Conservation (phyloP, 1,140 invertebrate species). For the Pseudoatta argentina region DNA sequence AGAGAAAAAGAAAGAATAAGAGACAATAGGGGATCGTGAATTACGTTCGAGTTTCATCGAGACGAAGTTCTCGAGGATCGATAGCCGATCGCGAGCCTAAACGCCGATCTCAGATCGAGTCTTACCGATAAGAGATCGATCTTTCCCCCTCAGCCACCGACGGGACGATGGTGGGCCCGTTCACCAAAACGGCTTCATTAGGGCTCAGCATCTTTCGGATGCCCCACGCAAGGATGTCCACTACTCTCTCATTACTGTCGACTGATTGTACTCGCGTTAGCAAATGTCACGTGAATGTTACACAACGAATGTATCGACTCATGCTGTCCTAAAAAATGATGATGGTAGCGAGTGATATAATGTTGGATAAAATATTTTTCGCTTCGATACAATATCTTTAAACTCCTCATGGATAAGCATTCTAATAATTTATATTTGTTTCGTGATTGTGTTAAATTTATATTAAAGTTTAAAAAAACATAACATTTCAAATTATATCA, state of each 20-base stretch:
- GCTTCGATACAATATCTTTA: slow-evolving; percentile 2
- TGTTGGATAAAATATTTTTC: neutral
- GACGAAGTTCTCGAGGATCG: slow-evolving; percentile 61
- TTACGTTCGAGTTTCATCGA: slow-evolving; percentile 67
- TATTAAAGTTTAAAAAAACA: neutral
- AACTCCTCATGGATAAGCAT: neutral
- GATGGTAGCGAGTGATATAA: neutral
- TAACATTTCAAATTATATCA: neutral
- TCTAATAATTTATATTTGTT: slow-evolving; percentile 23
- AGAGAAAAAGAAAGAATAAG: neutral
- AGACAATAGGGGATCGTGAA: slow-evolving; percentile 72
- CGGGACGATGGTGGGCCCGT: slow-evolving; percentile 72
- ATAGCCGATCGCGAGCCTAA: slow-evolving; percentile 67
- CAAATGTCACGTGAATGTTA: neutral
- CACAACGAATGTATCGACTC: slow-evolving; percentile 25
- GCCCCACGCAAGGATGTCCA: slow-evolving; percentile 67
- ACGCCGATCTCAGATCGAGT: slow-evolving; percentile 76
- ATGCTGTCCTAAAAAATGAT: neutral
- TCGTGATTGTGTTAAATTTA: neutral
- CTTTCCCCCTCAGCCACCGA: slow-evolving; percentile 68
- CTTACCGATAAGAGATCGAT: slow-evolving; percentile 75
- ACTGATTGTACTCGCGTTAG: slow-evolving; percentile 46
- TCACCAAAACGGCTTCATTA: slow-evolving; percentile 81
- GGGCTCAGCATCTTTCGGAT: slow-evolving; percentile 66
- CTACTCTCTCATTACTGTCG: slow-evolving; percentile 74